Percentiles rank a stretch among this genome's conserved stretches.
phyloP scores from a whole-genome alignment of 2,797 vertebrate species.

The Siniperca obscura region DNA sequence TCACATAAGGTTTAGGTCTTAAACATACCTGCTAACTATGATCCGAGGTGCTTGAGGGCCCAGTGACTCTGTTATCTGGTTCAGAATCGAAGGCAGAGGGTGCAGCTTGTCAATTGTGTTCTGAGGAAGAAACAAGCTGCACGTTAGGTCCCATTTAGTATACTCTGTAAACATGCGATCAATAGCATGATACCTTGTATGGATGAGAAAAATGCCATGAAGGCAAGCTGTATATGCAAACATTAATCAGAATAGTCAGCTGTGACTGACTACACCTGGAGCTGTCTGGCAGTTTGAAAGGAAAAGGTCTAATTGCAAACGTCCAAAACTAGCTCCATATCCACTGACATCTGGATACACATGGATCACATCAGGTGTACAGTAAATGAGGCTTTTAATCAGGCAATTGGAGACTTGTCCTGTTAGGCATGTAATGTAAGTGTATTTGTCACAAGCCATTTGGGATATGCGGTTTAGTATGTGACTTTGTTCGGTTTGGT shows the following conservation, averaged over 20 bases:
- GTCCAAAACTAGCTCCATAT: background rate
- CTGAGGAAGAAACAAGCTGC: slow-evolving; percentile 66
- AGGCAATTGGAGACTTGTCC: background rate
- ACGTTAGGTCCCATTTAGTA: slow-evolving; percentile 23
- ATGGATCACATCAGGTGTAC: background rate
- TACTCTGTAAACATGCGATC: background rate
- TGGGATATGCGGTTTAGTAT: background rate
- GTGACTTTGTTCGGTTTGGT: background rate
- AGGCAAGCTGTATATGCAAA: background rate
- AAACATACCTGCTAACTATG: slow-evolving; percentile 73
- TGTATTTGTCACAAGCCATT: background rate
- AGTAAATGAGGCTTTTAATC: background rate
- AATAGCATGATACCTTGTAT: background rate
- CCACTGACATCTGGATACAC: background rate
- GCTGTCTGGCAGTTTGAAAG: background rate
- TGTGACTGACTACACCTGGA: background rate
- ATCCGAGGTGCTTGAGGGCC: slow-evolving; percentile 79
- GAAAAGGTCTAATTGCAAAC: background rate
- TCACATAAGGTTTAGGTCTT: no score
- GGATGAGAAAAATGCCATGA: background rate
- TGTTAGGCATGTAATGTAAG: background rate
- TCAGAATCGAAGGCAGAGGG: slow-evolving; percentile 92
- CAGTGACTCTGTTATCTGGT: slow-evolving; percentile 87
- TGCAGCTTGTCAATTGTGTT: slow-evolving; percentile 88
- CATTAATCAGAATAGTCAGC: background rate